Evolutionary conservation across 1,140 invertebrate species (phyloP).

Genomic region (Cydia fagiglandana): DNA sequence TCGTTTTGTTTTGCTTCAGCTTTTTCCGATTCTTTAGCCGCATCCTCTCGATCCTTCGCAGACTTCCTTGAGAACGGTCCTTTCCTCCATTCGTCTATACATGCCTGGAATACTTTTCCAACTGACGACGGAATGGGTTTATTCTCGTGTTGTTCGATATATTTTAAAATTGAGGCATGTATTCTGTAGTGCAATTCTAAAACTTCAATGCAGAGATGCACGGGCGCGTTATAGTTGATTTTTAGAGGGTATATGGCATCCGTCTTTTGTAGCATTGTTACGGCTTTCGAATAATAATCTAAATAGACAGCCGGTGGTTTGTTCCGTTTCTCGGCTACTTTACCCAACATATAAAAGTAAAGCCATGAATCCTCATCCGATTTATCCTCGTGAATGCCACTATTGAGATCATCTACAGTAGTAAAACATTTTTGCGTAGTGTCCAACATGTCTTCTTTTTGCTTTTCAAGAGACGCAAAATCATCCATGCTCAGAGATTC

Average conservation of each 20-base stretch:
- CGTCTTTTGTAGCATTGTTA: constrained; percentile 87
- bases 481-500: constrained; percentile 88
- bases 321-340: constrained; percentile 91
- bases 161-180: constrained; percentile 92
- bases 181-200: constrained; percentile 92
- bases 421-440: constrained; percentile 88
- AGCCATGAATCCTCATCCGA: constrained; percentile 91
- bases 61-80: constrained; percentile 68
- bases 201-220: constrained; percentile 92
- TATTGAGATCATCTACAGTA: constrained; percentile 82
- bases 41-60: constrained; percentile 55
- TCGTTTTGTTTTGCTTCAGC: constrained; percentile 53
- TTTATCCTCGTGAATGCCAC: constrained; percentile 76
- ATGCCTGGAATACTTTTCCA: constrained; percentile 69
- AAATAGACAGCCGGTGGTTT: constrained; percentile 87
- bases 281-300: constrained; percentile 88
- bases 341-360: constrained; percentile 95
- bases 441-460: constrained; percentile 88
- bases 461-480: constrained; percentile 86
- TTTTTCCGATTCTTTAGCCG: constrained; percentile 1
- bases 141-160: constrained; percentile 85
- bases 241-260: constrained; percentile 91
- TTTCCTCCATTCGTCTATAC: constrained; percentile 68
- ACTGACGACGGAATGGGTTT: constrained; percentile 71
- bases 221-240: constrained; percentile 91